Conservation (phyloP, 2,113 vertebrate species). For the Pygoscelis adeliae region DNA sequence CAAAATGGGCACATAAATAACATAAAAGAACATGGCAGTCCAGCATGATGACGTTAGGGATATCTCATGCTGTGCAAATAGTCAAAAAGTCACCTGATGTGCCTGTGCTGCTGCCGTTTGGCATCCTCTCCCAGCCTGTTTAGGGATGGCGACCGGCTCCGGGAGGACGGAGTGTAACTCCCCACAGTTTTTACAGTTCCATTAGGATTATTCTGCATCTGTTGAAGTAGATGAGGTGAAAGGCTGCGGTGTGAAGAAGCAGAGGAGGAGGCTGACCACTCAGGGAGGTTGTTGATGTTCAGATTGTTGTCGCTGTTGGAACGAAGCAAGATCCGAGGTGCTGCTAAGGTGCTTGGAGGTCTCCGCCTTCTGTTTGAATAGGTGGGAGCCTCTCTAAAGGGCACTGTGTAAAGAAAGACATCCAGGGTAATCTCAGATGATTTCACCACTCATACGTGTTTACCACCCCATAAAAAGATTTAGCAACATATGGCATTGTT, state of each 20-base stretch:
- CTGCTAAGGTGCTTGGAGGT: constrained; percentile 83
- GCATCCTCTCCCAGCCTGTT: constrained; percentile 90
- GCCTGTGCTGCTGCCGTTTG: constrained; percentile 80
- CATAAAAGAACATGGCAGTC: background rate
- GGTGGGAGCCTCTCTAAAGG: constrained; percentile 93
- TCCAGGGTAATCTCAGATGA: background rate
- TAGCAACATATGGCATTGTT: constrained; percentile 18
- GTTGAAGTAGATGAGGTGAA: constrained; percentile 91
- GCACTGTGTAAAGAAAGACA: constrained; percentile 79
- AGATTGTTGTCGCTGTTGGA: constrained; percentile 98
- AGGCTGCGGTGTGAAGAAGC: constrained; percentile 89
- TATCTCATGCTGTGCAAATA: background rate
- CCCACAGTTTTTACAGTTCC: constrained; percentile 87
- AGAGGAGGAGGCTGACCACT: constrained; percentile 78
- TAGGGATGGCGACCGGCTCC: constrained; percentile 91
- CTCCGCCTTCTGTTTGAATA: constrained; percentile 89
- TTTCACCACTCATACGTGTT: background rate
- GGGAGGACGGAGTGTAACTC: constrained; percentile 77
- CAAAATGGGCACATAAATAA: background rate
- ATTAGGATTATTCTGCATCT: constrained; percentile 88
- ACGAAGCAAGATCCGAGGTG: constrained; percentile 89
- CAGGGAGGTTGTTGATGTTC: constrained; percentile 75
- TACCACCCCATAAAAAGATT: background rate
- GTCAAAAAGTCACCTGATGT: constrained; percentile 77
- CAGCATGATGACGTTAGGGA: background rate